Evolutionary conservation across 2,797 vertebrate genomes (phyloP).

Genomic region (Momotus momota): DNA sequence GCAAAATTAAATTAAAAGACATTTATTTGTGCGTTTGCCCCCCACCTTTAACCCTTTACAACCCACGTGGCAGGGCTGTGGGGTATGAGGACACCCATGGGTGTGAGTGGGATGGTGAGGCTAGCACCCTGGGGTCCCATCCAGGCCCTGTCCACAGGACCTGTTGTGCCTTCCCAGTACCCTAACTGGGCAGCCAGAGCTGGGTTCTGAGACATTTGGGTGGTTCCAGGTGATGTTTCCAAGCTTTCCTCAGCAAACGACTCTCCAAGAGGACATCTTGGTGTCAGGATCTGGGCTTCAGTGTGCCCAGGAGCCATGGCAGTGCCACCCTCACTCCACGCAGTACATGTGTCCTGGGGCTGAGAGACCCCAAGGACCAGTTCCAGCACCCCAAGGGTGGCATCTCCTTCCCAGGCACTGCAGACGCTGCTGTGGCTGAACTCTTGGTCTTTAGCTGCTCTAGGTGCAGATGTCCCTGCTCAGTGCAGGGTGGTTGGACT

Average conservation of each 20-base stretch:
- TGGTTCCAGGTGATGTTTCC: not conserved
- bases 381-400: rapidly evolving
- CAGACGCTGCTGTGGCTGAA: not conserved
- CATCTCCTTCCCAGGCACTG: not conserved
- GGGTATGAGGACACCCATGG: not conserved
- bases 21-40: not conserved
- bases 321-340: not conserved
- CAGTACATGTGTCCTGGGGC: rapidly evolving
- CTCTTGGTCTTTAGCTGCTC: not conserved
- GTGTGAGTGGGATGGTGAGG: not conserved
- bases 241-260: not conserved
- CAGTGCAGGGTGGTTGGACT: not conserved
- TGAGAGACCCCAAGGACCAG: not conserved
- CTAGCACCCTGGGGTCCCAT: rapidly evolving
- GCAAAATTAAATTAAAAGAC: slow-evolving; percentile 70
- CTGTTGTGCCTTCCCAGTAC: rapidly evolving
- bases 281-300: not conserved
- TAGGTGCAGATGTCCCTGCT: not conserved
- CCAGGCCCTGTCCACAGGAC: not conserved
- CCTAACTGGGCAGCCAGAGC: not conserved
- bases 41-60: not conserved
- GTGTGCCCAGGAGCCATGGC: not conserved
- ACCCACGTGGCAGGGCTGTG: not conserved
- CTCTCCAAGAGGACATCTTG: not conserved
- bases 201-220: rapidly evolving